Conservation (phyloP, 2,888 invertebrate genomes). For the Drosophila infuscata region DNA sequence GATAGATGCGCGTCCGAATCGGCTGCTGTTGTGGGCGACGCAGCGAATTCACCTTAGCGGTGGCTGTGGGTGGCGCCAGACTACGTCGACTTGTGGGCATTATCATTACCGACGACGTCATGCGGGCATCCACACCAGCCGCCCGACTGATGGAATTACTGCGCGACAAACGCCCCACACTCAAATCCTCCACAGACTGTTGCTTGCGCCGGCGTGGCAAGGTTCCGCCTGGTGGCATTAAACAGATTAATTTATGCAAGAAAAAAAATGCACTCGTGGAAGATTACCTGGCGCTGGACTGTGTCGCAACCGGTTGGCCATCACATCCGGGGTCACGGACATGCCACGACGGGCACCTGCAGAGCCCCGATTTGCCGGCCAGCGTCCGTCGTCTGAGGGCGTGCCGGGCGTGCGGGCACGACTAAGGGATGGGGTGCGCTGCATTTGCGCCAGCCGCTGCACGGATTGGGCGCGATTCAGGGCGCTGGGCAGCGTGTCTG, state of each 20-base stretch:
- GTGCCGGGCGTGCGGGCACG: slow-evolving; percentile 88
- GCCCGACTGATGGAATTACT: slow-evolving; percentile 86
- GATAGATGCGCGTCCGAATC: slow-evolving; percentile 89
- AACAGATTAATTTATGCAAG: neutral
- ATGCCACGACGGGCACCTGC: slow-evolving; percentile 75
- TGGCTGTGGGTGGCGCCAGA: slow-evolving; percentile 57
- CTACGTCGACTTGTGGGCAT: slow-evolving; percentile 74
- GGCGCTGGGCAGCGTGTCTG: slow-evolving; percentile 86
- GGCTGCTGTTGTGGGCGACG: slow-evolving; percentile 83
- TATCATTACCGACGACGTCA: slow-evolving; percentile 84
- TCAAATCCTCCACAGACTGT: slow-evolving; percentile 87
- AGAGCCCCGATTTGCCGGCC: slow-evolving; percentile 86
- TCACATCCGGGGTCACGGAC: slow-evolving; percentile 82
- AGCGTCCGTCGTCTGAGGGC: slow-evolving; percentile 89
- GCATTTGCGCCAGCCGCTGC: slow-evolving; percentile 78
- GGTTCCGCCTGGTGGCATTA: slow-evolving; percentile 87
- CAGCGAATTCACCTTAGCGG: slow-evolving; percentile 86
- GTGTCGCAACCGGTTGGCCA: slow-evolving; percentile 78
- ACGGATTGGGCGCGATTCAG: slow-evolving; percentile 83
- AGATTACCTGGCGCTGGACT: slow-evolving; percentile 64
- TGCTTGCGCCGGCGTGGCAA: slow-evolving; percentile 91
- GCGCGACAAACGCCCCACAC: slow-evolving; percentile 82
- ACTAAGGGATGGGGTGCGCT: slow-evolving; percentile 86
- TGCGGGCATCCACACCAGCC: slow-evolving; percentile 82
- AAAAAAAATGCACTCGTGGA: neutral